Evolutionary conservation across 2,113 vertebrate species (phyloP).

Genomic region (Pangasianodon gigas): DNA sequence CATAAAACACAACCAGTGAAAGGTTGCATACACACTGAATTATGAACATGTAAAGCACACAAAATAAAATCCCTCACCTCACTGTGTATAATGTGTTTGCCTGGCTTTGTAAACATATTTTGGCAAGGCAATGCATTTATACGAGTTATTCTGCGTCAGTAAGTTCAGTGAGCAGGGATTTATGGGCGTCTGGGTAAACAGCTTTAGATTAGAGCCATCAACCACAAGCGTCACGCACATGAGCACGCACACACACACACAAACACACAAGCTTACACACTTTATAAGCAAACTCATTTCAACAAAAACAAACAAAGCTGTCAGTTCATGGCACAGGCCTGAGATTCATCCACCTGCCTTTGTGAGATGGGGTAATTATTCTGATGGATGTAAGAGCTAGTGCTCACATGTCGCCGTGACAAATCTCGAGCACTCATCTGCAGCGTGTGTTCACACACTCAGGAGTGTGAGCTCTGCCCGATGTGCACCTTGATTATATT

Average conservation of each 20-base stretch:
- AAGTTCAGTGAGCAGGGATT: constrained; percentile 5
- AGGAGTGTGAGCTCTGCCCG: too few species aligned
- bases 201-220: constrained; percentile 41
- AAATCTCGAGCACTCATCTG: constrained; percentile 12
- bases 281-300: constrained; percentile 43
- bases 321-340: constrained; percentile 15
- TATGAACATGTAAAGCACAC: neutral
- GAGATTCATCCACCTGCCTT: constrained; percentile 19
- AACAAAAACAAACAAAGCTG: constrained; percentile 30
- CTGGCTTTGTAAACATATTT: constrained; percentile 38
- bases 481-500: constrained; percentile 20
- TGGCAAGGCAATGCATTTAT: constrained; percentile 10
- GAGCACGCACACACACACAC: neutral
- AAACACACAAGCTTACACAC: constrained; percentile 19
- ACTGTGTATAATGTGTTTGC: constrained; percentile 10
- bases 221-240: neutral
- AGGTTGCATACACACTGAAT: constrained; percentile 5
- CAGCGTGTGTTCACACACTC: neutral
- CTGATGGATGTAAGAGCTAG: constrained; percentile 16
- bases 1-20: neutral
- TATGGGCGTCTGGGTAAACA: constrained; percentile 36
- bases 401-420: constrained; percentile 13
- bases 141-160: constrained; percentile 1
- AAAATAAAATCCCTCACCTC: neutral
- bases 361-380: constrained; percentile 18